Evolutionary conservation across 2,113 vertebrate genomes (phyloP), one percentile per base, ranked within the genome.

Genomic region (Alligator sinensis): DNA sequence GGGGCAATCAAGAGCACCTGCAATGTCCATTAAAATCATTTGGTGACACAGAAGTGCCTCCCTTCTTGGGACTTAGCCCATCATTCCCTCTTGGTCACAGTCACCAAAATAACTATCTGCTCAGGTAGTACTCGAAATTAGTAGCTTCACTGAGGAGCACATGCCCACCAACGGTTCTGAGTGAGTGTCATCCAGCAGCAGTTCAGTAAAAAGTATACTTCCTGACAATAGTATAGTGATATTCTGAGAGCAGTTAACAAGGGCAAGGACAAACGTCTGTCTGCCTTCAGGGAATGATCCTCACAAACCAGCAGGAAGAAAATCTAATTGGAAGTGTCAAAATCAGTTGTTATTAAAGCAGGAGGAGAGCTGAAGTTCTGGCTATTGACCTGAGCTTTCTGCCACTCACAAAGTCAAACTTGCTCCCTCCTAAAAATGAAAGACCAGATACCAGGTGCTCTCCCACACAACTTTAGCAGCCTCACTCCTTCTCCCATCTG

Each of bases 281-380:
- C 88, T 94, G 79, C 83, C 91, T 94, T 80, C 68, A 80, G 91
- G 95, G 90, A 96, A 86, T 21, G 80, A 92, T 84, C 93, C 77
- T 96, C 77, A 86, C 94, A 96, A 94, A 82, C 25, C 24, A 13
- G 13, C 25, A 90, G 78, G 82, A 92, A 63, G 64, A 92, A 96
- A 94, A 82, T 57, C 57, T 93, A 95, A 95, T 94, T 95, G 95
- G 38, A 96, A 95, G 86, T 87, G 89, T 94, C 88, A 87, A 90
- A 84, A 59, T 59, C 54, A 18, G 19, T 57, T 91, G 62, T 47
- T 92, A 38, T 86, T 86, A 89, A 70, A 84, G 55, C 60, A 60
- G 70, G 84, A 90, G 70, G 27, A 91, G 95, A 91, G 63, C 10
- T 2, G 59, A 58, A 90, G 85, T 58, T 87, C 92, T 25, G 84